Conservation (phyloP, 1,140 invertebrate genomes). For the Whitmania pigra region DNA sequence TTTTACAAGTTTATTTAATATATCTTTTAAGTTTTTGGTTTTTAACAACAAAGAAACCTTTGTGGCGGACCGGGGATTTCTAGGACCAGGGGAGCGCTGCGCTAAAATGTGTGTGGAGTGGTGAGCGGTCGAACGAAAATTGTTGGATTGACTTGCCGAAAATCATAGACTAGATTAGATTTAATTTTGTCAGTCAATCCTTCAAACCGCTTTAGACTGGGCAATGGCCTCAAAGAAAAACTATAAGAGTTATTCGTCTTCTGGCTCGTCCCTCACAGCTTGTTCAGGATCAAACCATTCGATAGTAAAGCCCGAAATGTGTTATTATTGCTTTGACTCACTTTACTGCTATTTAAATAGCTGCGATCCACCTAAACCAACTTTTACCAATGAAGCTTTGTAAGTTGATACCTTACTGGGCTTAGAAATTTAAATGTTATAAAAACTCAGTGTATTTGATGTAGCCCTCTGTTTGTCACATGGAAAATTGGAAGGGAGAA, state of each 20-base stretch:
- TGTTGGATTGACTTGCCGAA: too few relatives aligned
- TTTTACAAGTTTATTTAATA: too few relatives aligned
- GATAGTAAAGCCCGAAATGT: slow-evolving; percentile 85
- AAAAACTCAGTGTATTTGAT: slow-evolving; percentile 5
- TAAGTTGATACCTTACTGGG: slow-evolving; percentile 47
- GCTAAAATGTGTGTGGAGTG: too few relatives aligned
- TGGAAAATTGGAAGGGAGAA: slow-evolving; percentile 92
- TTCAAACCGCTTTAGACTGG: too few relatives aligned
- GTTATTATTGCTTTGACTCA: slow-evolving; percentile 94
- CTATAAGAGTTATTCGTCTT: background rate
- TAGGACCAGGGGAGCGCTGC: too few relatives aligned
- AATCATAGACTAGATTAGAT: too few relatives aligned
- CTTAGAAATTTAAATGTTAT: background rate
- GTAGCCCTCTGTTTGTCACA: slow-evolving; percentile 92
- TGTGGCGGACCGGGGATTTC: too few relatives aligned
- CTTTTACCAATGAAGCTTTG: slow-evolving; percentile 84
- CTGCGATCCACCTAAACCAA: slow-evolving; percentile 74
- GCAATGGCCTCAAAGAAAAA: too few relatives aligned
- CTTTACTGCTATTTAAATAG: slow-evolving; percentile 83
- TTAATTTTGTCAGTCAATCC: too few relatives aligned
- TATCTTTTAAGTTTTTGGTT: too few relatives aligned
- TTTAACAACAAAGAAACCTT: too few relatives aligned
- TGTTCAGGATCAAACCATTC: slow-evolving; percentile 28
- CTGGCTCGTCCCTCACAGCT: background rate
- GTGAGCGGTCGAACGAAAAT: too few relatives aligned